Evolutionary conservation across 2,888 invertebrate genomes (phyloP).

Genomic region (Sepiola atlantica): DNA sequence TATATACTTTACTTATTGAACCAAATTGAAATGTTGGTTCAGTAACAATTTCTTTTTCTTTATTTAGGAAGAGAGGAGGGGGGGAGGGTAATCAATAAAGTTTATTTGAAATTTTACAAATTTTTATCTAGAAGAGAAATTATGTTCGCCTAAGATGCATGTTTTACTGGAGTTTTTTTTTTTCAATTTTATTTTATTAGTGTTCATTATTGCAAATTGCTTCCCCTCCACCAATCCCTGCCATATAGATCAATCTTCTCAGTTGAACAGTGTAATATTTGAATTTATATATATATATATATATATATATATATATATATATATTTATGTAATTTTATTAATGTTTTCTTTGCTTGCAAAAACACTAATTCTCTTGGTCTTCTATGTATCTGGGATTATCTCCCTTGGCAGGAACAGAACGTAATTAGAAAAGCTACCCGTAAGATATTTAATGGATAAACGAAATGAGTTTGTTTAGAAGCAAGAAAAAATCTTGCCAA

Average conservation of each 20-base stretch:
- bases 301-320: too few relatives aligned
- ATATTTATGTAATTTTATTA: neutral
- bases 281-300: too few relatives aligned
- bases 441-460: neutral
- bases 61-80: neutral
- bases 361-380: neutral
- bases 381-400: neutral
- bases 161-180: neutral
- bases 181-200: neutral
- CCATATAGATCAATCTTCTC: neutral
- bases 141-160: neutral
- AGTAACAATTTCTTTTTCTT: neutral
- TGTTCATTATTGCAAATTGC: neutral
- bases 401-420: neutral
- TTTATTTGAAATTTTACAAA: neutral
- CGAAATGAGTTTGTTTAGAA: neutral
- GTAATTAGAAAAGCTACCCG: constrained; percentile 32
- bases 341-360: neutral
- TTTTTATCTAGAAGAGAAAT: neutral
- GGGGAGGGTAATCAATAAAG: neutral
- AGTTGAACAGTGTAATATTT: neutral
- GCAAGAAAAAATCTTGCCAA: constrained; percentile 2
- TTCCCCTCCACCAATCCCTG: neutral
- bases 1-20: too few relatives aligned
- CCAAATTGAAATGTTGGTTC: too few relatives aligned